Evolutionary conservation across 2,113 vertebrate species (phyloP).

Genomic region (Sinocyclocheilus anshuiensis): DNA sequence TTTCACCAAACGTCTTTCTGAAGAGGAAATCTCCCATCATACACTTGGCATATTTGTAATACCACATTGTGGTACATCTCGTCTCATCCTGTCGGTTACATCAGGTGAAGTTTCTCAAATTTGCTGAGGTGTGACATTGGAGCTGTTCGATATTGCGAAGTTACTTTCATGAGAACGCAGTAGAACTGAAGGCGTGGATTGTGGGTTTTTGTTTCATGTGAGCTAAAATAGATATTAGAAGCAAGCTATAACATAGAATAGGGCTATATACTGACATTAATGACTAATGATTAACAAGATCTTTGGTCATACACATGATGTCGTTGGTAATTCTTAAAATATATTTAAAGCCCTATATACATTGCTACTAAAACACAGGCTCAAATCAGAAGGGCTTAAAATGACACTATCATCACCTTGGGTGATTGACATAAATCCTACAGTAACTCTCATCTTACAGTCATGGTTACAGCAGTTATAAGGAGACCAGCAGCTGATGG

Average conservation of each 20-base stretch:
- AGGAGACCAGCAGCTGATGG: conserved; percentile 59
- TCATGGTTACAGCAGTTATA: conserved; percentile 62
- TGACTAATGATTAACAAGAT: background rate
- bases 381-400: conserved; percentile 67
- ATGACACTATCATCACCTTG: conserved; percentile 58
- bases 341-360: conserved; percentile 24
- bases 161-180: too few species aligned
- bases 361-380: conserved; percentile 46
- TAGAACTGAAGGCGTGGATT: background rate
- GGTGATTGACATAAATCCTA: conserved; percentile 62
- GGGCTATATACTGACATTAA: background rate
- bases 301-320: background rate
- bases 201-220: background rate
- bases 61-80: conserved; percentile 4
- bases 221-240: background rate
- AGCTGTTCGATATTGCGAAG: too few species aligned
- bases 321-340: background rate
- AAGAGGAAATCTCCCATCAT: background rate
- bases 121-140: too few species aligned
- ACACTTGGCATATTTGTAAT: background rate
- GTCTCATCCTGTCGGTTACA: background rate
- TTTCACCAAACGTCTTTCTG: background rate
- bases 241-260: background rate
- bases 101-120: background rate
- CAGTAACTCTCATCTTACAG: conserved; percentile 58